These are phyloP conservation scores for Druon quercuslanigerum DNA, from an alignment of 1,140 invertebrate species.

Conservation along the genomic window DNA sequence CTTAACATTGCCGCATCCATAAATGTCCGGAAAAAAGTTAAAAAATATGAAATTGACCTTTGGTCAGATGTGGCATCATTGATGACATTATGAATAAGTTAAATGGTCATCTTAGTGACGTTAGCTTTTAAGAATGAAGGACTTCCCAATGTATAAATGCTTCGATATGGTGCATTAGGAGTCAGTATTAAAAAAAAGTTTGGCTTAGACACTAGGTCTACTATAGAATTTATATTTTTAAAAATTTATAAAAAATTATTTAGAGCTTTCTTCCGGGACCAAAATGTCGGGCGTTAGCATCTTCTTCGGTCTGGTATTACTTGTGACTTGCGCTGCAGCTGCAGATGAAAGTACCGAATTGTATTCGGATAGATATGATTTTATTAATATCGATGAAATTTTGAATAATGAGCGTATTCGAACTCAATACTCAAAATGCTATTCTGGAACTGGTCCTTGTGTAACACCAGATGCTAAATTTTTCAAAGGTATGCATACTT, in stretches of 20 bases:
- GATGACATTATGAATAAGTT: background rate
- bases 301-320: background rate
- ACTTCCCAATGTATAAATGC: slow-evolving; percentile 17
- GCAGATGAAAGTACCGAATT: slow-evolving; percentile 41
- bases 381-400: slow-evolving; percentile 54
- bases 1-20: slow-evolving; percentile 1
- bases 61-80: background rate
- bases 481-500: slow-evolving; percentile 51
- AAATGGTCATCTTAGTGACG: background rate
- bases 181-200: background rate
- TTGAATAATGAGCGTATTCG: slow-evolving; percentile 46
- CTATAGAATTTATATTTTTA: background rate
- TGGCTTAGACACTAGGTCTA: background rate
- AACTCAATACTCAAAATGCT: slow-evolving; percentile 63
- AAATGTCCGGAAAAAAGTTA: slow-evolving; percentile 6
- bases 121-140: background rate
- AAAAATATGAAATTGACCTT: slow-evolving; percentile 7
- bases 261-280: background rate
- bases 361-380: slow-evolving; percentile 68
- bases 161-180: background rate
- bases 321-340: background rate
- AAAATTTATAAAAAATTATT: background rate
- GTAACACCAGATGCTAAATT: slow-evolving; percentile 57
- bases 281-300: background rate
- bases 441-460: slow-evolving; percentile 63